Conservation (phyloP, 1,140 invertebrate genomes). For the Sycophaga agraensis region DNA sequence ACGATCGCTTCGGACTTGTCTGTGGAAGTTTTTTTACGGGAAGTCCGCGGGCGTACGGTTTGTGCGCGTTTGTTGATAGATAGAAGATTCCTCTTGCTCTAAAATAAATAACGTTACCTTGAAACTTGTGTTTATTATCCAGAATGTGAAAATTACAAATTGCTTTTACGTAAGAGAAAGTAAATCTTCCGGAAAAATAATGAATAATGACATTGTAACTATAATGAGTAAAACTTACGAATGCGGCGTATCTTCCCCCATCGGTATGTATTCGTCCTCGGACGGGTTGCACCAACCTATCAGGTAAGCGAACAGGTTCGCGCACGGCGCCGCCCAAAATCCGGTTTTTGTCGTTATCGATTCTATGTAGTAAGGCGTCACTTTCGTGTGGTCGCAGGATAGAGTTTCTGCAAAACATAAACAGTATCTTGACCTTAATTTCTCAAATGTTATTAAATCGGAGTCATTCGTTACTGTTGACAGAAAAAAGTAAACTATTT, state of each 20-base stretch:
- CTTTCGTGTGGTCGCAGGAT: conserved; percentile 85
- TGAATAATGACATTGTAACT: too few species aligned
- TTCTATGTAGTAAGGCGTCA: conserved; percentile 84
- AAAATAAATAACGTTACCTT: too few species aligned
- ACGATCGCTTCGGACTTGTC: conserved; percentile 56
- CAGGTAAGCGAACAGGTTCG: conserved; percentile 76
- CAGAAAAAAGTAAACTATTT: too few species aligned
- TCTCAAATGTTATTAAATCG: too few species aligned
- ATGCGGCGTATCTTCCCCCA: conserved; percentile 77
- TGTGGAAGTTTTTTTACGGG: conserved; percentile 63
- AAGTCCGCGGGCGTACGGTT: conserved; percentile 80
- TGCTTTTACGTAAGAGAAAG: too few species aligned
- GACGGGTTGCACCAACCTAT: conserved; percentile 78
- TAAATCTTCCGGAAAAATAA: too few species aligned
- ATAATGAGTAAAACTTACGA: conserved; percentile 68
- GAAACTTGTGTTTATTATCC: too few species aligned
- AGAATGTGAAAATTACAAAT: too few species aligned
- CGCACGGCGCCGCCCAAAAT: conserved; percentile 81
- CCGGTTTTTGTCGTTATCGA: conserved; percentile 76
- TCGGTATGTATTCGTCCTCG: conserved; percentile 75
- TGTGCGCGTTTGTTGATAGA: conserved; percentile 81
- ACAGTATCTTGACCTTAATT: too few species aligned
- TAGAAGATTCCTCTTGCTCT: conserved; percentile 81
- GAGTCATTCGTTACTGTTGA: too few species aligned
- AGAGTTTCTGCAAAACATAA: conserved; percentile 70